Conservation (phyloP, 2,888 invertebrate genomes). For the Gerris lacustris region DNA sequence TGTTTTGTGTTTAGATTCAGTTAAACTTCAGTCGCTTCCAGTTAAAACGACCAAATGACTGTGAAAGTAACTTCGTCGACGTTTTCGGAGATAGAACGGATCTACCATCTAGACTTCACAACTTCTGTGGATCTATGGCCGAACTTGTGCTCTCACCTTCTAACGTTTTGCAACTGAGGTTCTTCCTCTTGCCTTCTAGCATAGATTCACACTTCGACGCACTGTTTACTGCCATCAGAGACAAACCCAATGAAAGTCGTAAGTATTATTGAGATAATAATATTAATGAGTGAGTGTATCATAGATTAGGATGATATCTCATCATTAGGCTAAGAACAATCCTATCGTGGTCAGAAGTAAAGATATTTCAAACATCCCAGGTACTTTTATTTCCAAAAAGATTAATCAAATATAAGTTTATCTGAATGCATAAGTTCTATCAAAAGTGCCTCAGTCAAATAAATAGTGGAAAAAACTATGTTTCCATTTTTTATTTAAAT, state of each 20-base stretch:
- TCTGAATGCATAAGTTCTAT: too few species aligned
- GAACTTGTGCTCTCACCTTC: conserved; percentile 56
- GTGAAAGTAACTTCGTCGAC: conserved; percentile 61
- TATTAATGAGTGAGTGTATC: too few species aligned
- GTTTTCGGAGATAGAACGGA: conserved; percentile 54
- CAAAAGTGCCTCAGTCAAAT: too few species aligned
- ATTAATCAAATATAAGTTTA: too few species aligned
- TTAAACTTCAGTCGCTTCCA: conserved; percentile 42
- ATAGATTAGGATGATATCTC: too few species aligned
- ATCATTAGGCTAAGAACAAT: too few species aligned
- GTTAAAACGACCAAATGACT: conserved; percentile 60
- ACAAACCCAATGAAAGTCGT: conserved; percentile 40
- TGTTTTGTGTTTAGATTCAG: conserved; percentile 14
- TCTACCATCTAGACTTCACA: conserved; percentile 47
- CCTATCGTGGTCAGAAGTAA: too few species aligned
- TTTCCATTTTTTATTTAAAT: too few species aligned
- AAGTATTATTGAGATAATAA: background rate
- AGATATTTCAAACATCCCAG: too few species aligned
- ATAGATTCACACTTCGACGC: conserved; percentile 55
- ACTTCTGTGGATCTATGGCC: conserved; percentile 76
- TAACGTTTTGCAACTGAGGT: conserved; percentile 61
- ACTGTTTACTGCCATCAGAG: conserved; percentile 60
- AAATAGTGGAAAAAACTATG: too few species aligned
- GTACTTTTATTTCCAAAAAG: too few species aligned
- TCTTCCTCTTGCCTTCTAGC: conserved; percentile 52